Evolutionary conservation across 1,140 invertebrate genomes (phyloP).

Genomic region (Cherax quadricarinatus): DNA sequence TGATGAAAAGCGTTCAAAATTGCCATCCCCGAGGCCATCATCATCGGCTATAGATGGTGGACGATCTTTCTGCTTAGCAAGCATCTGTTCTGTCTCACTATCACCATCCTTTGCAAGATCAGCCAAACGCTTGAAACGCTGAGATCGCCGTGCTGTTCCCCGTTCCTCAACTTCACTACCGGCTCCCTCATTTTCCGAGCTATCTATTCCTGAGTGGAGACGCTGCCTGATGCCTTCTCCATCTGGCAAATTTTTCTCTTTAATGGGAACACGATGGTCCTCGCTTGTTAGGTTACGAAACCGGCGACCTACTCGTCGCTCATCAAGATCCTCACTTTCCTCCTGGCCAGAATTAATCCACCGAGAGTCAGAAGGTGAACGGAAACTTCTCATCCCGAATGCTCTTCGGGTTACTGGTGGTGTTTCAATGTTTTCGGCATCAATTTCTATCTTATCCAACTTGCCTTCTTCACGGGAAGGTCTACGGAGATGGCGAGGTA

Average conservation of each 20-base stretch:
- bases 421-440: conserved; percentile 93
- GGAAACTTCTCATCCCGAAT: conserved; percentile 78
- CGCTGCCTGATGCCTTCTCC: background rate
- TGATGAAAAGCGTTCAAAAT: conserved; percentile 90
- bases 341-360: conserved; percentile 24
- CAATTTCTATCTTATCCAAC: conserved; percentile 88
- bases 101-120: conserved; percentile 73
- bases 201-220: conserved; percentile 39
- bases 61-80: conserved; percentile 63
- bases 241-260: conserved; percentile 36
- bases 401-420: conserved; percentile 87
- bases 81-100: conserved; percentile 72
- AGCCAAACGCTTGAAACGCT: conserved; percentile 70
- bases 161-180: conserved; percentile 62
- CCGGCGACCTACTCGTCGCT: conserved; percentile 44
- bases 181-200: conserved; percentile 67
- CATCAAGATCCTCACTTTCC: conserved; percentile 48
- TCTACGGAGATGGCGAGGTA: conserved; percentile 74
- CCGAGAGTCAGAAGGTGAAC: conserved; percentile 44
- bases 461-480: conserved; percentile 75
- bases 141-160: conserved; percentile 54
- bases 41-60: conserved; percentile 53
- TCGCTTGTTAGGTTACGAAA: conserved; percentile 67
- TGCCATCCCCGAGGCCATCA: conserved; percentile 80
- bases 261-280: conserved; percentile 42